Evolutionary conservation across 2,797 vertebrate species (phyloP).

Genomic region (Emys orbicularis): DNA sequence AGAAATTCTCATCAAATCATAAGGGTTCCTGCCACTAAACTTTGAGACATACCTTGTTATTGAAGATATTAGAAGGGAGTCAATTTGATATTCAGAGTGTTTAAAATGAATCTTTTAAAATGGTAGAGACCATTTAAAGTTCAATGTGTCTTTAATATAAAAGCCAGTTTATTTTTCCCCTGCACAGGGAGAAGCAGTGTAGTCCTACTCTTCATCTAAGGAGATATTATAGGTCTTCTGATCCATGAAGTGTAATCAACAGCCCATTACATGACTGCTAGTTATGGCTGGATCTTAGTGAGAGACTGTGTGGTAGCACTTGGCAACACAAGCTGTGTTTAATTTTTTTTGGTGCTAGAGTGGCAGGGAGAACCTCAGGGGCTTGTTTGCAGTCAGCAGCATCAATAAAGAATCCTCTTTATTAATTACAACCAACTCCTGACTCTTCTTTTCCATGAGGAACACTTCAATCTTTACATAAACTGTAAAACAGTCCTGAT

Average conservation of each 20-base stretch:
- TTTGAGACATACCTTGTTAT: not conserved
- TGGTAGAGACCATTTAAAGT: not conserved
- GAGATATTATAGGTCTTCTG: conserved; percentile 50
- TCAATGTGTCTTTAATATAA: not conserved
- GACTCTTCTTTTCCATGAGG: conserved; percentile 43
- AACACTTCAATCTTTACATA: conserved; percentile 42
- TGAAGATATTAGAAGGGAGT: not conserved
- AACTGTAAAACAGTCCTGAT: conserved; percentile 49
- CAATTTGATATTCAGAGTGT: not conserved
- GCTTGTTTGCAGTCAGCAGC: conserved; percentile 53
- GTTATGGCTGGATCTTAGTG: conserved; percentile 48
- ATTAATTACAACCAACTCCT: conserved; percentile 62
- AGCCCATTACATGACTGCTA: conserved; percentile 57
- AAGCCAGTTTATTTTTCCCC: not conserved
- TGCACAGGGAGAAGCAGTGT: not conserved
- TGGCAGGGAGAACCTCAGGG: conserved; percentile 35
- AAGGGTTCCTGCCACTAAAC: not conserved
- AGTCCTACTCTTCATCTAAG: not conserved
- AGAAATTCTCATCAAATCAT: not conserved
- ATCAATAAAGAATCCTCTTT: conserved; percentile 41
- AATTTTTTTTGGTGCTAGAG: conserved; percentile 44
- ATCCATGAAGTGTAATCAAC: conserved; percentile 4
- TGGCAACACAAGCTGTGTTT: conserved; percentile 33
- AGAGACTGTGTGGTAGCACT: conserved; percentile 36
- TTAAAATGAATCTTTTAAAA: not conserved